Evolutionary conservation across 2,113 vertebrate genomes (phyloP), one percentile per base, ranked within the genome.

Genomic region (Melanotaenia duboulayi): DNA sequence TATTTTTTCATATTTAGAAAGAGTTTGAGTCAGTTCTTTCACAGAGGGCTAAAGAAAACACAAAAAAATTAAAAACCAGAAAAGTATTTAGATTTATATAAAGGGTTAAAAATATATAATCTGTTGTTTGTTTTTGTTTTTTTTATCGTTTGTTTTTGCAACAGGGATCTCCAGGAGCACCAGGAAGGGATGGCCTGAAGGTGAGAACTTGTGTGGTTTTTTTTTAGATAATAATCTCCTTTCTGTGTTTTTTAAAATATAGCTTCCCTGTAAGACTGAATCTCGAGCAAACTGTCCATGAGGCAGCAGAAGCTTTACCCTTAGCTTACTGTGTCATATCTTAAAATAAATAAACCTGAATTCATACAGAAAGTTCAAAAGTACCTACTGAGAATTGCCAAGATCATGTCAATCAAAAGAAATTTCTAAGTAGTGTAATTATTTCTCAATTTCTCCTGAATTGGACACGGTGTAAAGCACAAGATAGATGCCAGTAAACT

Each of bases 111-210:
- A 10, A 59, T 37, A 59, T 56, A 42, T 81, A 0, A 61, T 72
- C 40, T 52, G 7, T 48, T 5, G 13, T 67, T 11, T 2, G n/a
- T 48, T 5, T n/a, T 67, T 11, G 14, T 44, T 67, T 20, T 28
- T 57, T n/a, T 3, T 10, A 20, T 44, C 46, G 12, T 71, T 60
- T 87, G 87, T 74, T 87, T 69, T 92, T 37, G n/a, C n/a, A 91
- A 4, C 86, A 99, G 97, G 97, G 97, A 20, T 91, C 93, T 19
- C 95, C 95, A 1, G 97, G 97, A 17, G 96, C 97, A 52, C 94
- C 96, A 1, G 97, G 97, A 82, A 96, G 92, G 90, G 95, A 96
- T 8, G 97, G 97, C 19, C 86, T 93, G 71, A 98, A 99, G 96
- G 97, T 99, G 76, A 86, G 81, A 24, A 71, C 70, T n/a, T 12